Conservation (phyloP, 2,797 vertebrate genomes). For the Salarias fasciatus region DNA sequence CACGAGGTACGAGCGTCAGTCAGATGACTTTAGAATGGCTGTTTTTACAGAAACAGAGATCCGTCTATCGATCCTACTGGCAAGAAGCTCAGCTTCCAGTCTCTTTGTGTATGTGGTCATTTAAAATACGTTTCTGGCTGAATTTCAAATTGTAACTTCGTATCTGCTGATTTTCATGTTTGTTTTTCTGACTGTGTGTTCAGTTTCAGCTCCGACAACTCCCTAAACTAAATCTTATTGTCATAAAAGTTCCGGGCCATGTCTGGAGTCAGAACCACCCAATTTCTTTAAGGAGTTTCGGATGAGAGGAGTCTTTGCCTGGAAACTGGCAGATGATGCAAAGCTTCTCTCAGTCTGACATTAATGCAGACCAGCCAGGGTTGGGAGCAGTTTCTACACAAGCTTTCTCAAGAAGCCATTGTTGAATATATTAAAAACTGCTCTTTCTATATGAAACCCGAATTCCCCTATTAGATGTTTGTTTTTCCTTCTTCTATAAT, state of each 20-base stretch:
- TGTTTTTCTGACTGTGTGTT: too few species aligned
- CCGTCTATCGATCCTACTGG: too few species aligned
- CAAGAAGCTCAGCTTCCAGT: too few species aligned
- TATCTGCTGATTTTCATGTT: too few species aligned
- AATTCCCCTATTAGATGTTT: neutral
- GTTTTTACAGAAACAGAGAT: too few species aligned
- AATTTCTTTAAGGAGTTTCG: constrained; percentile 20
- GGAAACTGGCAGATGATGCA: neutral
- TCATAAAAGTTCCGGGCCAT: constrained; percentile 3
- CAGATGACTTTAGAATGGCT: too few species aligned
- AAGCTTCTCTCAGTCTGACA: neutral
- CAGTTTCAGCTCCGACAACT: neutral
- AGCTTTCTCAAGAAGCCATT: neutral
- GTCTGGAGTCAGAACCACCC: constrained; percentile 9
- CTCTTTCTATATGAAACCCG: neutral
- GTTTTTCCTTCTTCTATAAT: neutral
- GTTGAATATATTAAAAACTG: neutral
- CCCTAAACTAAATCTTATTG: constrained; percentile 10
- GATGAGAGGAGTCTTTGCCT: constrained; percentile 3
- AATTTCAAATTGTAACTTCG: too few species aligned
- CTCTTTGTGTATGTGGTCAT: too few species aligned
- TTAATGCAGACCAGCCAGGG: neutral
- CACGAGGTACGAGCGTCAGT: constrained; percentile 92
- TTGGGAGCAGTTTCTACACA: neutral
- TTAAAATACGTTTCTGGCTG: too few species aligned